A percentile compares a stretch with the other conserved stretches of the same genome.
Evolutionary conservation across 2,113 vertebrate species (phyloP).

Genomic region (Silurus asotus): DNA sequence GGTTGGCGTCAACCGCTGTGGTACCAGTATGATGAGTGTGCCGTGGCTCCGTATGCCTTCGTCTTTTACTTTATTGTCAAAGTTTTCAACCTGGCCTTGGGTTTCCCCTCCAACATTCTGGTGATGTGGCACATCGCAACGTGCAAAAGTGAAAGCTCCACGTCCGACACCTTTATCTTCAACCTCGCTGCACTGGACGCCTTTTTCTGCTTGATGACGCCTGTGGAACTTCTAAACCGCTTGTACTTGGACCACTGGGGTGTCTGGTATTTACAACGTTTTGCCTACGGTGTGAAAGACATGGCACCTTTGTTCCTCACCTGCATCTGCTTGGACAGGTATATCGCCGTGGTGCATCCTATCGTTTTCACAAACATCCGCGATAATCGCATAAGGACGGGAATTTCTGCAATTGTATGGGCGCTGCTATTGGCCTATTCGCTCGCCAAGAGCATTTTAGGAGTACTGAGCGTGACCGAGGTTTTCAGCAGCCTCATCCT

Average conservation of each 20-base stretch:
- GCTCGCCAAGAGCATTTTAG: slow-evolving; percentile 60
- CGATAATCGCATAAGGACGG: slow-evolving; percentile 62
- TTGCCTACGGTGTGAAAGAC: slow-evolving; percentile 72
- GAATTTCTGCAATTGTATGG: slow-evolving; percentile 62
- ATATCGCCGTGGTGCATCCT: slow-evolving; percentile 72
- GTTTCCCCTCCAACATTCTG: slow-evolving; percentile 66
- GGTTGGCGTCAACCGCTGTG: slow-evolving; percentile 46
- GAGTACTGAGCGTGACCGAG: slow-evolving; percentile 49
- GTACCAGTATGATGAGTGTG: slow-evolving; percentile 65
- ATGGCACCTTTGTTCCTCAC: slow-evolving; percentile 67
- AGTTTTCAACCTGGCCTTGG: slow-evolving; percentile 68
- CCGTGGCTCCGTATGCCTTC: slow-evolving; percentile 61
- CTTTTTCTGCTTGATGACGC: slow-evolving; percentile 71
- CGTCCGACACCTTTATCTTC: slow-evolving; percentile 71
- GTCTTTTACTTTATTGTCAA: slow-evolving; percentile 72
- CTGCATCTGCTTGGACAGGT: slow-evolving; percentile 73
- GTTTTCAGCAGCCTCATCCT: slow-evolving; percentile 70
- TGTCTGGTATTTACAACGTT: slow-evolving; percentile 66
- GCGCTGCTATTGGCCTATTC: slow-evolving; percentile 60
- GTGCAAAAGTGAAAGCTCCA: slow-evolving; percentile 63
- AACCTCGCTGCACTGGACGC: slow-evolving; percentile 70
- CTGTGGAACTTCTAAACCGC: slow-evolving; percentile 66
- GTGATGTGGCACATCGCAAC: slow-evolving; percentile 70
- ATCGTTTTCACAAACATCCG: slow-evolving; percentile 64
- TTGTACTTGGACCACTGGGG: slow-evolving; percentile 55